These are phyloP conservation scores for Malurus melanocephalus DNA, from an alignment of 2,113 vertebrate genomes.

Conservation along the genomic window DNA sequence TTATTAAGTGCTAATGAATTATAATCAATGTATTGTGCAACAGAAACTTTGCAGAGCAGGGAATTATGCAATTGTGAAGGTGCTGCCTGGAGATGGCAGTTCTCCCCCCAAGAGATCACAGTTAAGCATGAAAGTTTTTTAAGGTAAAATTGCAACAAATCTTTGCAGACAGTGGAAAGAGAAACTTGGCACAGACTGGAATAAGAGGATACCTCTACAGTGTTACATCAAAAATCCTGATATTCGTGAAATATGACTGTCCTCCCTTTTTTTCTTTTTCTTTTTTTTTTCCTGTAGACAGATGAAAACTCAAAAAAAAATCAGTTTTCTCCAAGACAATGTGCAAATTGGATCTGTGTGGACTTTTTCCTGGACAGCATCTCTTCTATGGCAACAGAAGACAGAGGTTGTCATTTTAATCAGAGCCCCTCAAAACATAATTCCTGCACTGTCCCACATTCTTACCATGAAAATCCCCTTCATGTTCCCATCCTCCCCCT, in stretches of 20 bases:
- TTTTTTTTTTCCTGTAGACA: not conserved
- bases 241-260: not conserved
- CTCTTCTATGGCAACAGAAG: not conserved
- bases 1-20: conserved; percentile 61
- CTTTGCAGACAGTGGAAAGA: not conserved
- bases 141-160: conserved; percentile 16
- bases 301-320: not conserved
- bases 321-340: not conserved
- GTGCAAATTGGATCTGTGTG: not conserved
- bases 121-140: not conserved
- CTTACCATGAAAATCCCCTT: not conserved
- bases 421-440: fast-evolving
- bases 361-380: not conserved
- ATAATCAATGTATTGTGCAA: conserved; percentile 19
- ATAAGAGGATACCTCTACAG: not conserved
- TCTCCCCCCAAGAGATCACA: not conserved
- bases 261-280: fast-evolving
- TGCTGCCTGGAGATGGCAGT: not conserved
- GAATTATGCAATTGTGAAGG: not conserved
- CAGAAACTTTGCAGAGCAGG: not conserved
- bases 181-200: not conserved
- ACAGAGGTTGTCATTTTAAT: not conserved
- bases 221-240: not conserved
- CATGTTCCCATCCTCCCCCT: not conserved
- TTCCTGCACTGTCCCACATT: not conserved